Percentiles rank a stretch among this genome's conserved stretches.
These are phyloP conservation scores for Melinopterus prodromus DNA, from an alignment of 2,888 invertebrate genomes.

Conservation along the genomic window DNA sequence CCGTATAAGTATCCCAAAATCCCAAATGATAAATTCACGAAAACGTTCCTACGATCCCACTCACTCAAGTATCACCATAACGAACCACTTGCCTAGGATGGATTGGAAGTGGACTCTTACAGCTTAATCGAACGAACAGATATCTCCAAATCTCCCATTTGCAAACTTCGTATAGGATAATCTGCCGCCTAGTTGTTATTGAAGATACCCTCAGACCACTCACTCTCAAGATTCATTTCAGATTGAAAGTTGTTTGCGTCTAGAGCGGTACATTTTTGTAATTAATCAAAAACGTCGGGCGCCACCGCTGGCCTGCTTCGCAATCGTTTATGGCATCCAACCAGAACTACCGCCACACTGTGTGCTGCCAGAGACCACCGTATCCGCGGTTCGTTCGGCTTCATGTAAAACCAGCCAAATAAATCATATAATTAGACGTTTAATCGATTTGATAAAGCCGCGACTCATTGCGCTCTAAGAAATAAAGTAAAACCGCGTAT, in stretches of 20 bases:
- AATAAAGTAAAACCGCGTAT: not conserved
- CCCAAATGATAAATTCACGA: too few species aligned
- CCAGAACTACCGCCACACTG: not conserved
- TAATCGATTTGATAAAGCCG: constrained; percentile 20
- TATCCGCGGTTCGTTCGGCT: not conserved
- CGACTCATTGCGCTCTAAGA: not conserved
- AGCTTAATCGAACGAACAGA: too few species aligned
- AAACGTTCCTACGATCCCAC: too few species aligned
- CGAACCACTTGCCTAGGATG: too few species aligned
- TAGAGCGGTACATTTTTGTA: constrained; percentile 16
- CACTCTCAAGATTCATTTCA: not conserved
- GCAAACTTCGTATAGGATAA: not conserved
- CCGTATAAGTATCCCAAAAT: too few species aligned
- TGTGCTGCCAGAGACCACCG: not conserved
- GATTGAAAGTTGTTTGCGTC: constrained; percentile 20
- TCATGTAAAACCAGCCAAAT: constrained; percentile 11
- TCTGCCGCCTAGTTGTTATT: not conserved
- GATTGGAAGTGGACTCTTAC: too few species aligned
- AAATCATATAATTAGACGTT: constrained; percentile 24
- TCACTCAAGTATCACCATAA: too few species aligned
- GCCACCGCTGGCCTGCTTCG: not conserved
- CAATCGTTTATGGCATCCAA: not conserved
- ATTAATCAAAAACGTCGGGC: constrained; percentile 18
- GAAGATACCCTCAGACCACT: not conserved
- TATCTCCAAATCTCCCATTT: not conserved